These are phyloP conservation scores for Pygoscelis antarcticus DNA, from an alignment of 2,113 vertebrate genomes.

Conservation along the genomic window DNA sequence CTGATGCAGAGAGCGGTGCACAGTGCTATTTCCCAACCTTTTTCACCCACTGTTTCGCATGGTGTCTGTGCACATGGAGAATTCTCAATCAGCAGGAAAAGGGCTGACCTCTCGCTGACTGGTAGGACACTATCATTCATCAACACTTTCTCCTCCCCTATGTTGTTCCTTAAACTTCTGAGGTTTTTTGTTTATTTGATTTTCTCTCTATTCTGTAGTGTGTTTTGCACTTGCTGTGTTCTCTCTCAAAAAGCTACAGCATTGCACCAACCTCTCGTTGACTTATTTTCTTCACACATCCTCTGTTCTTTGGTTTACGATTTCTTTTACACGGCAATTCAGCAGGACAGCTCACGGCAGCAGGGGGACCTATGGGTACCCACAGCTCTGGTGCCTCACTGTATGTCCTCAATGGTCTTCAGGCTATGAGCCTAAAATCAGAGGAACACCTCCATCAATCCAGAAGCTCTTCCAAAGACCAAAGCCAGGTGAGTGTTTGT, in stretches of 20 bases:
- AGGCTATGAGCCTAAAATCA: background rate
- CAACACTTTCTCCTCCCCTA: background rate
- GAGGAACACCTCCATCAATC: background rate
- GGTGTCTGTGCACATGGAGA: background rate
- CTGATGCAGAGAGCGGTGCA: background rate
- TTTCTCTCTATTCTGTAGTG: background rate
- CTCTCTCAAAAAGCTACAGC: background rate
- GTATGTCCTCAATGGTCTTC: background rate
- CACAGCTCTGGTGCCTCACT: background rate
- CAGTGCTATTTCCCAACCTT: background rate
- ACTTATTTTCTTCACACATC: background rate
- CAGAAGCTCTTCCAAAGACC: background rate
- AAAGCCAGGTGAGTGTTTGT: background rate
- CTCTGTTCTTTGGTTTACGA: background rate
- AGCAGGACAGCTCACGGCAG: background rate
- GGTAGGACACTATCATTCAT: background rate
- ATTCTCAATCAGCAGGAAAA: background rate
- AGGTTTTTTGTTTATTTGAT: background rate
- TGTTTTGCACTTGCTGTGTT: background rate
- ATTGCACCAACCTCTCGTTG: background rate
- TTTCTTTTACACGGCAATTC: background rate
- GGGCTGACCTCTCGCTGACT: accelerated
- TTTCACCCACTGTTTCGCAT: background rate
- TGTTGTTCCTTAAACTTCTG: background rate
- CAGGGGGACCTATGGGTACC: background rate